Percentiles rank a stretch among this genome's conserved stretches.
phyloP scores from a whole-genome alignment of 1,140 invertebrate species.

The Eupristina koningsbergeri region DNA sequence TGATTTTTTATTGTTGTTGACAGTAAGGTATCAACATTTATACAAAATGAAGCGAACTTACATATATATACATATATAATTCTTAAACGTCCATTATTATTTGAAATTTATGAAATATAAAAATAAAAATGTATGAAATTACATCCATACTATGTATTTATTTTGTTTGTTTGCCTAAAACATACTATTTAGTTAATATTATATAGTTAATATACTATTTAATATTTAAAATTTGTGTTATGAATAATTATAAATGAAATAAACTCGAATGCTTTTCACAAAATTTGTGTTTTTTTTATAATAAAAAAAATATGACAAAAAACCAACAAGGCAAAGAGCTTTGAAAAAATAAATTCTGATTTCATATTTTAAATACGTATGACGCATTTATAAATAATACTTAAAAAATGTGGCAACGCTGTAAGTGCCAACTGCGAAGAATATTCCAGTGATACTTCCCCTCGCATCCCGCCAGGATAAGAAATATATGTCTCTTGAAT shows the following conservation, averaged over 20 bases:
- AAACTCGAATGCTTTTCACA: too few relatives aligned
- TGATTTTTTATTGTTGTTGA: too few relatives aligned
- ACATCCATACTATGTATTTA: background rate
- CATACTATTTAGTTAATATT: background rate
- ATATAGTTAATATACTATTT: background rate
- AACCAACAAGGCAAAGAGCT: background rate
- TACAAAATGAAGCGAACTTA: too few relatives aligned
- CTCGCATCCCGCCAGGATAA: background rate
- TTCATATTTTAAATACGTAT: conserved; percentile 4
- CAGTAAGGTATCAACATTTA: too few relatives aligned
- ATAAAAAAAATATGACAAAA: background rate
- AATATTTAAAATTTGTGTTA: background rate
- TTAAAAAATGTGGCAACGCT: conserved; percentile 20
- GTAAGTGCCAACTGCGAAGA: conserved; percentile 30
- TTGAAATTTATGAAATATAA: too few relatives aligned
- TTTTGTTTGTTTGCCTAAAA: too few relatives aligned
- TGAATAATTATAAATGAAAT: too few relatives aligned
- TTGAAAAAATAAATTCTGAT: background rate
- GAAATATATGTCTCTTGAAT: background rate
- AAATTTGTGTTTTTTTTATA: too few relatives aligned
- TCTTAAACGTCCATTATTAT: too few relatives aligned
- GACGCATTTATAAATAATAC: background rate
- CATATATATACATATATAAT: too few relatives aligned
- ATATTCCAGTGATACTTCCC: conserved; percentile 53
- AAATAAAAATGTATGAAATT: too few relatives aligned